phyloP scores from a whole-genome alignment of 1,140 invertebrate species.

The Sminthurides bifidus region DNA sequence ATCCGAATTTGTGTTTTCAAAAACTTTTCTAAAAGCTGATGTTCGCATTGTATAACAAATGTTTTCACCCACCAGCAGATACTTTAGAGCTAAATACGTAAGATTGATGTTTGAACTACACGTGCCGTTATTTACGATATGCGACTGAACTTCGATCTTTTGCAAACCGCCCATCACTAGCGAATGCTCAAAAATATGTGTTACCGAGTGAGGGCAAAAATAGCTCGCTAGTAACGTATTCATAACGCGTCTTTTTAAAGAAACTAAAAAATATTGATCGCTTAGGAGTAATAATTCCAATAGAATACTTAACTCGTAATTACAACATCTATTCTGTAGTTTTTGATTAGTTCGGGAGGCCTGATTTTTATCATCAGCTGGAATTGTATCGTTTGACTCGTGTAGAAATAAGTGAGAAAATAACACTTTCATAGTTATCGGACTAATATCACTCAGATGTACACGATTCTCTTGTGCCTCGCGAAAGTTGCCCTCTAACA shows the following conservation, averaged over 20 bases:
- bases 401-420: neutral
- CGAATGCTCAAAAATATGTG: neutral
- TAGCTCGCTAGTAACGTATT: slow-evolving; percentile 1
- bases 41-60: slow-evolving; percentile 1
- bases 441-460: neutral
- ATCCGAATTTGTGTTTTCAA: neutral
- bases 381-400: too few relatives aligned
- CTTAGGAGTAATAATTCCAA: slow-evolving; percentile 1
- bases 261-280: slow-evolving; percentile 3
- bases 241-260: neutral
- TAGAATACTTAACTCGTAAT: neutral
- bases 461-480: neutral
- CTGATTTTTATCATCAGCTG: neutral
- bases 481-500: slow-evolving; percentile 2
- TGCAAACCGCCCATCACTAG: neutral
- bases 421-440: neutral
- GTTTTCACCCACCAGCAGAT: slow-evolving; percentile 1
- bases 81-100: neutral
- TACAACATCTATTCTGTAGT: neutral
- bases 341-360: neutral
- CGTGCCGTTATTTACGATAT: neutral
- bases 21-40: slow-evolving; percentile 2
- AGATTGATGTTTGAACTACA: neutral
- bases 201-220: neutral
- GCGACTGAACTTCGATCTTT: too few relatives aligned